These are phyloP conservation scores for Pao palembangensis DNA, from an alignment of 2,113 vertebrate species.

Conservation along the genomic window DNA sequence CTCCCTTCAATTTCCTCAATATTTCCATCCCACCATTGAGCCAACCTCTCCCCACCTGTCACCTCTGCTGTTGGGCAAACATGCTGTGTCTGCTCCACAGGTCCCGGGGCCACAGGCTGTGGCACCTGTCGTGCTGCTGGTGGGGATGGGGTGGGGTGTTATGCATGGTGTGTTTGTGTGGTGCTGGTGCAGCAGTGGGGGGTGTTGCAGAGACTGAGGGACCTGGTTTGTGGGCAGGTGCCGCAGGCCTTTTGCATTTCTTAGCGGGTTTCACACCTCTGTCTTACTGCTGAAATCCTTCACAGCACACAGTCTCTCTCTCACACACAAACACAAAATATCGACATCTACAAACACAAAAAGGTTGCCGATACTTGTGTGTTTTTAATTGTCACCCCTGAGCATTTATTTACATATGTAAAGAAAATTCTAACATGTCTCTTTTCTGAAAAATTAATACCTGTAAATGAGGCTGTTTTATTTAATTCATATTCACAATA, in stretches of 20 bases:
- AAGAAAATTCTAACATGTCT: slow-evolving; percentile 16
- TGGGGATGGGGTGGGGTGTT: slow-evolving; percentile 7
- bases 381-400: slow-evolving; percentile 32
- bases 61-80: slow-evolving; percentile 38
- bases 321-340: slow-evolving; percentile 5
- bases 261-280: slow-evolving; percentile 28
- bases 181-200: slow-evolving; percentile 3
- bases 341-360: slow-evolving; percentile 15
- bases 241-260: slow-evolving; percentile 22
- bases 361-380: slow-evolving; percentile 14
- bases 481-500: not conserved
- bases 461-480: not conserved
- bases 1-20: slow-evolving; percentile 8
- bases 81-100: slow-evolving; percentile 37
- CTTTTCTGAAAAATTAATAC: not conserved
- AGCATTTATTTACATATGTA: slow-evolving; percentile 25
- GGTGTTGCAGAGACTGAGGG: slow-evolving; percentile 6
- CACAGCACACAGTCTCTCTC: slow-evolving; percentile 1
- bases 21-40: slow-evolving; percentile 7
- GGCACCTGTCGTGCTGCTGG: slow-evolving; percentile 9
- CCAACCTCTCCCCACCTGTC: not conserved
- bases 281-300: slow-evolving; percentile 9
- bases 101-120: slow-evolving; percentile 21
- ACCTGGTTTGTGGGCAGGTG: slow-evolving; percentile 21
- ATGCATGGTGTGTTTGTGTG: slow-evolving; percentile 3